Evolutionary conservation across 2,797 vertebrate species (phyloP).

Genomic region (Antrozous pallidus): DNA sequence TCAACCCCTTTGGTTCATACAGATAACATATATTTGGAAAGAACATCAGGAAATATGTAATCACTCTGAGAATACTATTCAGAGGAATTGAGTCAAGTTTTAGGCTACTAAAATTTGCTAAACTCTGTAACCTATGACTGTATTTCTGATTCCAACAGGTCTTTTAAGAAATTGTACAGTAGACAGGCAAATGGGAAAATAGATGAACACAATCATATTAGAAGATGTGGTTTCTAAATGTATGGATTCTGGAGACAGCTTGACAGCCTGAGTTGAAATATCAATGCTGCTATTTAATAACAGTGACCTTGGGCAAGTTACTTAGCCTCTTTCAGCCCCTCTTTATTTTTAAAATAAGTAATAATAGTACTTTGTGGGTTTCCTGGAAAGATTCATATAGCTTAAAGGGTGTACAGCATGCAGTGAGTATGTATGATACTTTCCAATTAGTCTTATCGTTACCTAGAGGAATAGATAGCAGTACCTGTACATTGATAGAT

Average conservation of each 20-base stretch:
- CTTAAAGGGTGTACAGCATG: neutral
- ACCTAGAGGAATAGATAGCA: neutral
- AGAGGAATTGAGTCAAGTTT: neutral
- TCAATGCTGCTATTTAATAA: neutral
- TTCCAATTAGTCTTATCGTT: neutral
- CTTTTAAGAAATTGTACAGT: neutral
- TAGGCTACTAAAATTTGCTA: neutral
- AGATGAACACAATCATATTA: neutral
- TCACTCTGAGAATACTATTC: neutral
- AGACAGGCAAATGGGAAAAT: neutral
- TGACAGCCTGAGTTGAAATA: neutral
- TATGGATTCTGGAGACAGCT: neutral
- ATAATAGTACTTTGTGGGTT: neutral
- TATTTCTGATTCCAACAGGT: neutral
- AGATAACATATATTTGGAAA: neutral
- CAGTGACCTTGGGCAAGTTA: neutral
- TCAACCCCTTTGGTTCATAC: neutral
- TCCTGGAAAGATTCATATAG: neutral
- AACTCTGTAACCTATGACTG: neutral
- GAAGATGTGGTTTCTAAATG: neutral
- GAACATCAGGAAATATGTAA: neutral
- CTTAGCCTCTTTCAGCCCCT: neutral
- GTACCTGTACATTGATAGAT: neutral
- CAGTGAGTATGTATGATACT: neutral
- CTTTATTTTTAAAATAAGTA: slow-evolving; percentile 7